Evolutionary conservation across 2,113 vertebrate genomes (phyloP).

Genomic region (Alligator mississippiensis): DNA sequence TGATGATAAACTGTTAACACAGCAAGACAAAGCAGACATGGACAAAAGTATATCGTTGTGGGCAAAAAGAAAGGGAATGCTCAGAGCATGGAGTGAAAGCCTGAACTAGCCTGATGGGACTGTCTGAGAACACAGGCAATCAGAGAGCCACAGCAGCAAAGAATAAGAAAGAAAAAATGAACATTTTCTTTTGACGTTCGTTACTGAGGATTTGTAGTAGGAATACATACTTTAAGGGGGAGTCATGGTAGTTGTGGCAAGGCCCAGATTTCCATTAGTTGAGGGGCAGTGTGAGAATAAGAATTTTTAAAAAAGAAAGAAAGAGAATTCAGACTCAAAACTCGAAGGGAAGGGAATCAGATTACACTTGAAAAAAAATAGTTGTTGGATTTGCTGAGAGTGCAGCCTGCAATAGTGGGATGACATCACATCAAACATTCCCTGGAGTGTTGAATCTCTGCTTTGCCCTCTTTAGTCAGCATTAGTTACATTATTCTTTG

Average conservation of each 20-base stretch:
- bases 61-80: neutral
- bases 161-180: neutral
- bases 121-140: too few relatives aligned
- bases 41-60: neutral
- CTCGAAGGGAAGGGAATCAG: slow-evolving; percentile 6
- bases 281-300: neutral
- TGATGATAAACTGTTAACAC: neutral
- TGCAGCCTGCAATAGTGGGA: neutral
- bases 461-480: neutral
- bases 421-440: neutral
- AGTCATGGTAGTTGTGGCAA: neutral
- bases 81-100: neutral
- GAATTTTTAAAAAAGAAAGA: neutral
- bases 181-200: neutral
- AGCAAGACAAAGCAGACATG: neutral
- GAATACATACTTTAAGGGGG: neutral
- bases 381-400: neutral
- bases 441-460: neutral
- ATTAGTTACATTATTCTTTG: neutral
- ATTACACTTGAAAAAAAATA: slow-evolving; percentile 14
- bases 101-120: neutral
- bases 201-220: neutral
- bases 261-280: neutral
- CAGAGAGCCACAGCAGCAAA: neutral
- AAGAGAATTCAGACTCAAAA: slow-evolving; percentile 38